phyloP scores from a whole-genome alignment of 2,888 invertebrate genomes.

The Harpagoxenus sublaevis region DNA sequence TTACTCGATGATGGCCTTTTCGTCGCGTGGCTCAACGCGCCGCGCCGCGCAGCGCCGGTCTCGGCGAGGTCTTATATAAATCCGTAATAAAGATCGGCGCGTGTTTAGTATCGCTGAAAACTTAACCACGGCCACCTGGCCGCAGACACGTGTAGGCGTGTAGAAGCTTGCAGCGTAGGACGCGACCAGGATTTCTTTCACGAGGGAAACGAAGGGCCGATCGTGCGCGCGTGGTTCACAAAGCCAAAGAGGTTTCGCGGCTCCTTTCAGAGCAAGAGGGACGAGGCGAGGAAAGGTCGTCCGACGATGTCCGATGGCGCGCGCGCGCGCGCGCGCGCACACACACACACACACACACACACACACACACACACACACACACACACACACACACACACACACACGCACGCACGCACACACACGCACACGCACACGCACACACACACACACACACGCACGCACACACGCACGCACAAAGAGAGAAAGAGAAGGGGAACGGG shows the following conservation, averaged over 20 bases:
- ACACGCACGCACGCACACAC: not conserved
- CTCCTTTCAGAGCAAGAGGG: conserved; percentile 10
- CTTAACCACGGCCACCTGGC: conserved; percentile 38
- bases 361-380: not conserved
- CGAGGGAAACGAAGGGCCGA: conserved; percentile 26
- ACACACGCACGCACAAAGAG: not conserved
- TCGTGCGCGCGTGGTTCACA: not conserved
- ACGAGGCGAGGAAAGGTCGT: not conserved
- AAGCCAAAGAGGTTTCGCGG: conserved; percentile 34
- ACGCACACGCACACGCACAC: not conserved
- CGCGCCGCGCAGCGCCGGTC: not conserved
- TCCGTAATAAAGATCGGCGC: conserved; percentile 49
- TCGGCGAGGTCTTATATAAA: conserved; percentile 23
- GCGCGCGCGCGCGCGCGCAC: no score
- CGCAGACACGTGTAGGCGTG: conserved; percentile 37
- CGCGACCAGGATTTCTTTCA: conserved; percentile 18
- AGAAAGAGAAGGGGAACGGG: not conserved
- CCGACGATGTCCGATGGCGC: not conserved
- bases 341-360: not conserved
- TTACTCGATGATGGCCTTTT: conserved; percentile 7
- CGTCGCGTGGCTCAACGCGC: conserved; percentile 13
- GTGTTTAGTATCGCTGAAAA: conserved; percentile 30
- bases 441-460: no score
- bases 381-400: no score
- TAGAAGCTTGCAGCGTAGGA: conserved; percentile 34